These are phyloP conservation scores for Ictalurus punctatus DNA, from an alignment of 2,113 vertebrate genomes.

Conservation along the genomic window DNA sequence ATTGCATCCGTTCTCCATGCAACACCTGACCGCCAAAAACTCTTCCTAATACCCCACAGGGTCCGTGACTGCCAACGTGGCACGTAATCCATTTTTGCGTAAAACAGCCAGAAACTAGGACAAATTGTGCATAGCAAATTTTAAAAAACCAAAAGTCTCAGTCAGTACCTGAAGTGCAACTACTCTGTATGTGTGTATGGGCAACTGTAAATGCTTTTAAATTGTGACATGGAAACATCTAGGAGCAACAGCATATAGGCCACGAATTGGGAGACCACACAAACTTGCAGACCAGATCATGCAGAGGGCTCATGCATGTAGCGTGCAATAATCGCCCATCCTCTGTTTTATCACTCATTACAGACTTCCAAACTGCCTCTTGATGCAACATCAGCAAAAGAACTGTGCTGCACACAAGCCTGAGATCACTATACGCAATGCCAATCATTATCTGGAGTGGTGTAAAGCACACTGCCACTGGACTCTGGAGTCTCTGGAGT, in stretches of 20 bases:
- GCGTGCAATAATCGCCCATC: not conserved
- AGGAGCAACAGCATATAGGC: not conserved
- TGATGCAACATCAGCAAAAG: not conserved
- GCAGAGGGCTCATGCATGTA: not conserved
- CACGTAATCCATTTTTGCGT: not conserved
- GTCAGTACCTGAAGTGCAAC: not conserved
- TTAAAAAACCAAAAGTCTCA: not conserved
- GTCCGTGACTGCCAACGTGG: not conserved
- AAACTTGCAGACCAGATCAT: no score
- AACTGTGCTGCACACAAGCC: not conserved
- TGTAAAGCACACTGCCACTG: not conserved
- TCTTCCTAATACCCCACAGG: not conserved
- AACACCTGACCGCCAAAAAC: not conserved
- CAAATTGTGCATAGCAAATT: not conserved
- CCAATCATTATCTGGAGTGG: not conserved
- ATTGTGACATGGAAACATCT: not conserved
- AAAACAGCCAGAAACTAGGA: not conserved
- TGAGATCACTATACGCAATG: not conserved
- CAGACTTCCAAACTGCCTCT: not conserved
- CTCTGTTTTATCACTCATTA: not conserved
- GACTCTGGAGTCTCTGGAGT: no score
- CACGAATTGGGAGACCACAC: not conserved
- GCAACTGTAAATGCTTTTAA: not conserved
- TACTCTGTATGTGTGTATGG: not conserved
- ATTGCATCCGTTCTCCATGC: not conserved